Evolutionary conservation across 2,113 vertebrate species (phyloP), one percentile per base, ranked within the genome.

Genomic region (Penelope pileata): DNA sequence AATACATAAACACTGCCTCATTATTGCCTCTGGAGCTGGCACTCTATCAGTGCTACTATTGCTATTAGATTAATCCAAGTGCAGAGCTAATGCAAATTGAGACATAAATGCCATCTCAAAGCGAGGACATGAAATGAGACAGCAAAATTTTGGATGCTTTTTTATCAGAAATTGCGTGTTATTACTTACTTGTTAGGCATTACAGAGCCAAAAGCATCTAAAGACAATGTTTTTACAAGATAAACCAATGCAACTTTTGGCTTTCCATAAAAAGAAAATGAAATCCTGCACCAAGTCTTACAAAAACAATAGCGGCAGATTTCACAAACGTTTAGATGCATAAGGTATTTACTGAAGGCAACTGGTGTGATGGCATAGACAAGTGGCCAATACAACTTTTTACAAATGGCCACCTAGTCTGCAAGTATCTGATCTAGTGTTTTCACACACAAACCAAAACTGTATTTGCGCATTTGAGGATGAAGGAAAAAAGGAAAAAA

Each of bases 41-140:
- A 87, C 67, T 48, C 34, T 60, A 67, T 73, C 93, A 90, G 68
- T 45, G 60, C 68, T 83, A 72, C 87, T 79, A 73, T 16, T 91
- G 76, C 56, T 42, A 73, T 70, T 83, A 64, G 75, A 90, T 94
- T 79, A 96, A 97, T 91, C 89, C 76, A 80, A 84, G 36, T 21
- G 66, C 58, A 83, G 86, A 94, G 77, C 92, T 86, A 93, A 94
- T 85, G 68, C 66, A 94, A 92, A 84, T 70, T 80, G 70, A 94
- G 87, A 95, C 75, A 54, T 63, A 89, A 92, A 92, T n/a, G 87
- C 60, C 74, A 53, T 73, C 68, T 94, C 50, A 78, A 95, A 95
- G 91, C 53, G 63, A 96, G 80, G 84, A 67, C 91, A 79, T 11
- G 21, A 73, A 93, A 76, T 30, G 23, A 94, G 73, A 86, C 42